Evolutionary conservation across 2,888 invertebrate species (phyloP).

Genomic region (Eutolmus rufibarbis): DNA sequence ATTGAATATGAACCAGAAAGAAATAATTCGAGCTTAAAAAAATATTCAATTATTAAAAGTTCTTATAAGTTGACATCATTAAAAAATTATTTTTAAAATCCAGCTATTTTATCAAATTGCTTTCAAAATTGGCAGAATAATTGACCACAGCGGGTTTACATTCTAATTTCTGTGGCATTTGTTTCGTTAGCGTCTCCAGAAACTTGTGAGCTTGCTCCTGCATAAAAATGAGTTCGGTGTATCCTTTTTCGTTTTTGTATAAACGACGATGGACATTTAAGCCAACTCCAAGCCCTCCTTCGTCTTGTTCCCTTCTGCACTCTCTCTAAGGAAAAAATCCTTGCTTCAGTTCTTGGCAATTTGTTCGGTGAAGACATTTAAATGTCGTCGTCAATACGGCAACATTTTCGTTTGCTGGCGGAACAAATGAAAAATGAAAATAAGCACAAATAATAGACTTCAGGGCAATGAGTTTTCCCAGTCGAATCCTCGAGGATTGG

Average conservation of each 20-base stretch:
- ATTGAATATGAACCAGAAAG: no score
- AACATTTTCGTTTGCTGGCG: neutral
- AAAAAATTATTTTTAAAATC: neutral
- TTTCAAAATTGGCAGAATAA: neutral
- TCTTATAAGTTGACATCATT: neutral
- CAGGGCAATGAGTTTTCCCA: neutral
- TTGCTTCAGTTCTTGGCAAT: neutral
- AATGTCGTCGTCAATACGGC: constrained; percentile 2
- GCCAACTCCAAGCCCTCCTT: neutral
- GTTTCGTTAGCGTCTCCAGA: neutral
- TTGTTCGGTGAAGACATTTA: neutral
- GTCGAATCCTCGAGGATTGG: neutral
- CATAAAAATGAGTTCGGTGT: neutral
- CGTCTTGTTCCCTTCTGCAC: neutral
- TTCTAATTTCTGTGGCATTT: neutral
- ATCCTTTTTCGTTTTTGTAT: neutral
- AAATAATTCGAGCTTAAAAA: neutral
- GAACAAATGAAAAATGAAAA: neutral
- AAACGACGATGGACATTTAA: neutral
- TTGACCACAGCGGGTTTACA: neutral
- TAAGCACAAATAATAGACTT: neutral
- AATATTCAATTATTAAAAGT: neutral
- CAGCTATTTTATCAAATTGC: neutral
- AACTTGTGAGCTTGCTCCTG: neutral
- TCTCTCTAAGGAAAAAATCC: neutral